phyloP scores from a whole-genome alignment of 1,140 invertebrate species.

The Philopotamus ludificatus region DNA sequence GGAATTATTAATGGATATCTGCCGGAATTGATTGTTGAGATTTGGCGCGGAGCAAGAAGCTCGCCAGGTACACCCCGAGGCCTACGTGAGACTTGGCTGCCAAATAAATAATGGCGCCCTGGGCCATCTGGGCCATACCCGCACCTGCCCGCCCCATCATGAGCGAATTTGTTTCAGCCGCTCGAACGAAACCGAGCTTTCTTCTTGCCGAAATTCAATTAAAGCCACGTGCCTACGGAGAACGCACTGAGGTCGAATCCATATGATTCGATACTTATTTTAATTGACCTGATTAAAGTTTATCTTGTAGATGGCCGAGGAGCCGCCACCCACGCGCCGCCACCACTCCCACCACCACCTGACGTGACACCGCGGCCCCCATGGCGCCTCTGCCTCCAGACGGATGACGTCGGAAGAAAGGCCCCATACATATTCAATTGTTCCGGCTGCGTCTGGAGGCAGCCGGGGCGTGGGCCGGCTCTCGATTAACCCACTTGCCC shows the following conservation, averaged over 20 bases:
- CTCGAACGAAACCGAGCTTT: background rate
- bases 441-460: conserved; percentile 1
- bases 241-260: too few relatives aligned
- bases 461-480: background rate
- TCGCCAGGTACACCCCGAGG: background rate
- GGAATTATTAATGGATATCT: too few relatives aligned
- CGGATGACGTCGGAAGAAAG: conserved; percentile 1
- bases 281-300: too few relatives aligned
- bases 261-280: too few relatives aligned
- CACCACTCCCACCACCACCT: background rate
- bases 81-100: background rate
- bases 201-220: too few relatives aligned
- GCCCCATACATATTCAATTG: conserved; percentile 13
- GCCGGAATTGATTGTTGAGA: conserved; percentile 27
- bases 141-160: background rate
- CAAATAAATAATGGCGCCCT: background rate
- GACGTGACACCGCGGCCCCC: background rate
- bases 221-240: background rate
- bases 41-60: background rate
- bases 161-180: background rate
- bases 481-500: conserved; percentile 39
- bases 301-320: too few relatives aligned
- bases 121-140: background rate
- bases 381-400: background rate
- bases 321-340: too few relatives aligned